Evolutionary conservation across 2,797 vertebrate species (phyloP).

Genomic region (Poeciliopsis gracilis): DNA sequence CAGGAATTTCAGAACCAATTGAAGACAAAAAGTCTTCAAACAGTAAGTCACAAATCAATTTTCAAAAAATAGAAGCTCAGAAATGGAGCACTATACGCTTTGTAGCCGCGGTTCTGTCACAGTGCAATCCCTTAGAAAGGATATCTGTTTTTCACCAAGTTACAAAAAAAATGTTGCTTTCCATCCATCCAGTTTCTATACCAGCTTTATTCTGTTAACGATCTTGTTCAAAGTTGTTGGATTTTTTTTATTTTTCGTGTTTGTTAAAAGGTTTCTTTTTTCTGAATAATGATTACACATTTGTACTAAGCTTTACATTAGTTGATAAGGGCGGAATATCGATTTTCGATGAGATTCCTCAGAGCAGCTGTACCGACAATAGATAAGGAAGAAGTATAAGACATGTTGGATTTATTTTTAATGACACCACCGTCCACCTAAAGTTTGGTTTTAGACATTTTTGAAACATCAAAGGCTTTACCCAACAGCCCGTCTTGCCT

Average conservation of each 20-base stretch:
- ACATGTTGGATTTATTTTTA: background rate
- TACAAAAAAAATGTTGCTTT: background rate
- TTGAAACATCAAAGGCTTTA: constrained; percentile 1
- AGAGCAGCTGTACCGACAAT: background rate
- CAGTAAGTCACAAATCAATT: background rate
- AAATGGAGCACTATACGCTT: background rate
- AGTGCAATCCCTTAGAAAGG: background rate
- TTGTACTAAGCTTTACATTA: background rate
- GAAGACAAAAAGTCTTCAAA: background rate
- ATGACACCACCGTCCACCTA: background rate
- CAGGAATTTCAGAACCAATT: background rate
- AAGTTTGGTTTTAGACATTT: background rate
- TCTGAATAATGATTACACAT: background rate
- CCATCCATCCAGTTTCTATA: background rate
- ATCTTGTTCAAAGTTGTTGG: background rate
- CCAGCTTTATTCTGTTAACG: background rate
- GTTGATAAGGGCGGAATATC: background rate
- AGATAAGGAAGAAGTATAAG: background rate
- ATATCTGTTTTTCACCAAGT: background rate
- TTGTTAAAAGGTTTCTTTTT: background rate
- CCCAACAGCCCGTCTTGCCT: background rate
- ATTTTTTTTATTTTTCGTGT: background rate
- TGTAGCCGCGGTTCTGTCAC: background rate
- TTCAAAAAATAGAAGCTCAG: background rate
- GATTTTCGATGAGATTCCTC: background rate